These are phyloP conservation scores for Chionoecetes opilio DNA, from an alignment of 1,140 invertebrate species.

Conservation along the genomic window DNA sequence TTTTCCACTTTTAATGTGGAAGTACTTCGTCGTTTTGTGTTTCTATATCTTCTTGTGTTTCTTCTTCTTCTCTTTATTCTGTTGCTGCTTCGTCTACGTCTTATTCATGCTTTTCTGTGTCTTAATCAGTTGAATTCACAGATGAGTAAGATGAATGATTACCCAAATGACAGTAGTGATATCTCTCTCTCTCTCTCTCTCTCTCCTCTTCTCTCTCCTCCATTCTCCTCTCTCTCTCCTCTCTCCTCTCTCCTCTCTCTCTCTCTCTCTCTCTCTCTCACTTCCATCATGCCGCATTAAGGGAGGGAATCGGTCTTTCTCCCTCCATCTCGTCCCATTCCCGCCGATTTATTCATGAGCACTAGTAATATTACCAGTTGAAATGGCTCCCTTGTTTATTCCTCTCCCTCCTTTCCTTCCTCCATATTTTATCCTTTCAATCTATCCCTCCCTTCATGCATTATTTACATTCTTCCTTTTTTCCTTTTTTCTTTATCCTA, in stretches of 20 bases:
- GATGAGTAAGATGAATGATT: too few relatives aligned
- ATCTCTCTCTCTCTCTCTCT: too few relatives aligned
- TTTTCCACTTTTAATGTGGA: too few relatives aligned
- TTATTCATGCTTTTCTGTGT: too few relatives aligned
- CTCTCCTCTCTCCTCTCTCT: constrained; percentile 25
- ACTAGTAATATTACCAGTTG: neutral
- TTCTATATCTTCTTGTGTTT: too few relatives aligned
- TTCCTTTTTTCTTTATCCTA: too few relatives aligned
- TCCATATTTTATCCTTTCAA: neutral
- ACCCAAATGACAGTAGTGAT: too few relatives aligned
- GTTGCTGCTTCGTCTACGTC: too few relatives aligned
- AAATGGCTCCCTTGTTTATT: neutral
- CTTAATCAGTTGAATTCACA: too few relatives aligned
- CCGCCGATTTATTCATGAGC: constrained; percentile 10
- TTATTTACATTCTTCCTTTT: neutral
- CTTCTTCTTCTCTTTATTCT: too few relatives aligned
- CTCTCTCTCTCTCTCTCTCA: constrained; percentile 1
- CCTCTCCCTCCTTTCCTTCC: neutral
- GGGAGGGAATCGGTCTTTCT: neutral
- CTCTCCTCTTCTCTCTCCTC: too few relatives aligned
- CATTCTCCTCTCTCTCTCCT: constrained; percentile 23
- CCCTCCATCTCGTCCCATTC: neutral
- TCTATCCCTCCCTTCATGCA: neutral
- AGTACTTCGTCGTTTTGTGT: too few relatives aligned
- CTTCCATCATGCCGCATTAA: neutral